A percentile compares a stretch with the other conserved stretches of the same genome.
Evolutionary conservation across 2,113 vertebrate species (phyloP).

Genomic region (Poecile atricapillus): DNA sequence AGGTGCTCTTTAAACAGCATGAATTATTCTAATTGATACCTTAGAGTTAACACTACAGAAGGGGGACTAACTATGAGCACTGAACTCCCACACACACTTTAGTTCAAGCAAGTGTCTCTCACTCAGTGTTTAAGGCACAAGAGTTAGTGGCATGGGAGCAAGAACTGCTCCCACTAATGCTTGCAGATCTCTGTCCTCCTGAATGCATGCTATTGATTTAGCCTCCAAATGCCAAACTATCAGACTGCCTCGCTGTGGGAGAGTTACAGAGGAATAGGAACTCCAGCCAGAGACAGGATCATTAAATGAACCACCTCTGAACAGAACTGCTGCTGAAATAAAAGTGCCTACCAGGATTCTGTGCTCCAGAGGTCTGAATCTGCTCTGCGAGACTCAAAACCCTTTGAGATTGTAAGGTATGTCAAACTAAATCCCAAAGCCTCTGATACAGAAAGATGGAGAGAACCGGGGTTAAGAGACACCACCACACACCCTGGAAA

Average conservation of each 20-base stretch:
- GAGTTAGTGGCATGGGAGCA: background rate
- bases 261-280: background rate
- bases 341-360: background rate
- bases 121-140: background rate
- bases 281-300: background rate
- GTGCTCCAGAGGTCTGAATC: background rate
- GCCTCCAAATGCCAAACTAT: background rate
- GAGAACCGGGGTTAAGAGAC: background rate
- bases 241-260: background rate
- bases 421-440: background rate
- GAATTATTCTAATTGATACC: slow-evolving; percentile 44
- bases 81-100: slow-evolving; percentile 1
- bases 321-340: background rate
- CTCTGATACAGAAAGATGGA: background rate
- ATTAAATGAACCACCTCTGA: background rate
- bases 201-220: background rate
- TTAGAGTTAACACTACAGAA: background rate
- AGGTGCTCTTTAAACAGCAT: slow-evolving; percentile 41
- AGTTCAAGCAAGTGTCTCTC: background rate
- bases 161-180: background rate
- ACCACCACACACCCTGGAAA: background rate
- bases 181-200: background rate
- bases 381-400: background rate
- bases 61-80: background rate
- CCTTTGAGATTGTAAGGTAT: background rate